These are phyloP conservation scores for Nomada fucata DNA, from an alignment of 2,888 invertebrate species.

Conservation along the genomic window DNA sequence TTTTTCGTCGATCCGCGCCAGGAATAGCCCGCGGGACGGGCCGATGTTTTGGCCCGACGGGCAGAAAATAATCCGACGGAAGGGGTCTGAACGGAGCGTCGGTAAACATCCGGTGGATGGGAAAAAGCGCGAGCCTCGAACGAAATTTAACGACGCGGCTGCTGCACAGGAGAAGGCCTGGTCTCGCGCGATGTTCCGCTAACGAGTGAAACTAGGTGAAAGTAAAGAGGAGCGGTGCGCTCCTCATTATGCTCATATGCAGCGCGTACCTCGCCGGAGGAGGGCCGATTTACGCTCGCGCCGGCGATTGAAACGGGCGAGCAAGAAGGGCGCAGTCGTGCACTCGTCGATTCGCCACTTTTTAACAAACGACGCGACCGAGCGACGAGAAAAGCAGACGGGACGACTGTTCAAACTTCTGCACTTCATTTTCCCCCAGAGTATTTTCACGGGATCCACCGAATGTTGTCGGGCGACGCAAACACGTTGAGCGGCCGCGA, in stretches of 20 bases:
- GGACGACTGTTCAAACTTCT: too few relatives aligned
- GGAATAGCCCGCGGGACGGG: slow-evolving; percentile 21
- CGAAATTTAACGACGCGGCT: slow-evolving; percentile 53
- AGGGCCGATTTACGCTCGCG: slow-evolving; percentile 42
- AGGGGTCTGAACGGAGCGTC: slow-evolving; percentile 18
- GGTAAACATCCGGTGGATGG: slow-evolving; percentile 49
- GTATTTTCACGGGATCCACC: too few relatives aligned
- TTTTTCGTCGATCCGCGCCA: slow-evolving; percentile 3
- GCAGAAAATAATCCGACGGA: slow-evolving; percentile 51
- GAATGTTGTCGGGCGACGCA: too few relatives aligned
- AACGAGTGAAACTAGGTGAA: slow-evolving; percentile 73
- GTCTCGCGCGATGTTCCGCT: slow-evolving; percentile 26
- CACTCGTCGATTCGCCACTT: too few relatives aligned
- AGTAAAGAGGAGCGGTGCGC: slow-evolving; percentile 50
- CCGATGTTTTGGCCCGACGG: not conserved
- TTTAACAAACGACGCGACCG: too few relatives aligned
- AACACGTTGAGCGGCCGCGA: too few relatives aligned
- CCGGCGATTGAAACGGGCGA: not conserved
- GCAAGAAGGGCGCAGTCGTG: too few relatives aligned
- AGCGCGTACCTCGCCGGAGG: slow-evolving; percentile 41
- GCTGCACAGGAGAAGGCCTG: not conserved
- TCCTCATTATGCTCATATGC: slow-evolving; percentile 22
- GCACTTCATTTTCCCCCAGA: too few relatives aligned
- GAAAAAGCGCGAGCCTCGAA: slow-evolving; percentile 42
- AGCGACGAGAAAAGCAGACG: too few relatives aligned